These are phyloP conservation scores for Passer montanus DNA, from an alignment of 2,113 vertebrate species.

Conservation along the genomic window DNA sequence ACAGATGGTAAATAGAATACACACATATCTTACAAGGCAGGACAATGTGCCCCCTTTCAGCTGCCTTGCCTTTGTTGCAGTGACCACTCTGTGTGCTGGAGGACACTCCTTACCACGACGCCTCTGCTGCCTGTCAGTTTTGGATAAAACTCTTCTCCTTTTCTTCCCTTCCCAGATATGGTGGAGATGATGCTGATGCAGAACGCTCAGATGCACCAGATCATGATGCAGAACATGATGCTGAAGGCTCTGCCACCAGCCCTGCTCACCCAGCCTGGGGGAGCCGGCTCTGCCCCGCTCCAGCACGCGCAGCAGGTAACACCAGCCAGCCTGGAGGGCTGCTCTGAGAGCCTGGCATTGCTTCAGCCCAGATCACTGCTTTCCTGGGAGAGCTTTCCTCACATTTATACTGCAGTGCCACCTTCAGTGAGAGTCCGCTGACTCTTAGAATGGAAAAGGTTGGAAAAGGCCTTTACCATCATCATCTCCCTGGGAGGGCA, in stretches of 20 bases:
- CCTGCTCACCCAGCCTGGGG: background rate
- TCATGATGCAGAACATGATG: slow-evolving; percentile 90
- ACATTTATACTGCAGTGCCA: no score
- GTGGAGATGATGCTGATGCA: slow-evolving; percentile 90
- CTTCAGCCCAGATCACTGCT: no score
- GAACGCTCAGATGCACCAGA: slow-evolving; percentile 89
- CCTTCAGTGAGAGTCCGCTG: no score
- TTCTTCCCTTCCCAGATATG: slow-evolving; percentile 73
- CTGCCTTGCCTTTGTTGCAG: background rate
- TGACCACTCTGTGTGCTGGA: background rate
- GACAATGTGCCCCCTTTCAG: background rate
- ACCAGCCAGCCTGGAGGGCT: background rate
- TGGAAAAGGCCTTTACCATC: no score
- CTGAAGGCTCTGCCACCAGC: slow-evolving; percentile 80
- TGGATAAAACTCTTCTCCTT: background rate
- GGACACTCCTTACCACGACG: background rate
- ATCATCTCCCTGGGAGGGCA: background rate
- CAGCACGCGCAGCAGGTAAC: slow-evolving; percentile 61
- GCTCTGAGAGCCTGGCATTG: no score
- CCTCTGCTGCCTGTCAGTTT: background rate
- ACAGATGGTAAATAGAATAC: background rate
- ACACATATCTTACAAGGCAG: background rate
- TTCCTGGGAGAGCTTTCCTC: no score
- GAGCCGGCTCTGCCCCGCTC: background rate
- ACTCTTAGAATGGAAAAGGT: no score